These are phyloP conservation scores for Oncorhynchus clarkii DNA, from an alignment of 2,113 vertebrate genomes.

Conservation along the genomic window DNA sequence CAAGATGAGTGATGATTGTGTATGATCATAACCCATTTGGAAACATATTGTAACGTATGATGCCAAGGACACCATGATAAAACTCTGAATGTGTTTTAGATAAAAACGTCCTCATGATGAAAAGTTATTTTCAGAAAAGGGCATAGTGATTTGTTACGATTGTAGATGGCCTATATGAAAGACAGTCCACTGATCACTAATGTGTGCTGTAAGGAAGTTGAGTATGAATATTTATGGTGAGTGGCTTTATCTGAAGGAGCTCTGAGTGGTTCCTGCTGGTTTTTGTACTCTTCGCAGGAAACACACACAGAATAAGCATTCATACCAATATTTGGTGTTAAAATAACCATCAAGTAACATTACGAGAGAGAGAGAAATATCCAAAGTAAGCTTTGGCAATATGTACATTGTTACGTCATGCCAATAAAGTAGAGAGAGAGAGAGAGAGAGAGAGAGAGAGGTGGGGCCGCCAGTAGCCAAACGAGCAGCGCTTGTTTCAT, in stretches of 20 bases:
- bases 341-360: neutral
- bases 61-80: neutral
- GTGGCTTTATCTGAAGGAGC: constrained; percentile 11
- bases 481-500: neutral
- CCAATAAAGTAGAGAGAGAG: neutral
- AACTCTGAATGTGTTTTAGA: neutral
- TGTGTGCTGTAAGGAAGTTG: neutral
- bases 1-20: neutral
- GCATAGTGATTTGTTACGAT: neutral
- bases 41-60: neutral
- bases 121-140: neutral
- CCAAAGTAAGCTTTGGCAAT: too few species aligned
- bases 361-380: neutral
- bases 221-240: constrained; percentile 12
- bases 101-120: neutral
- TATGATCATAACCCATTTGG: neutral
- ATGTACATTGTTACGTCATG: too few species aligned
- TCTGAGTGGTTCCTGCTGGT: constrained; percentile 2
- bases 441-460: neutral
- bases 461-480: neutral
- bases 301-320: neutral
- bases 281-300: neutral
- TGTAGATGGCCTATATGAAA: neutral
- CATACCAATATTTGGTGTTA: neutral
- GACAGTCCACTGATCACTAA: constrained; percentile 9